A percentile compares a stretch with the other conserved stretches of the same genome.
phyloP scores from a whole-genome alignment of 35 echinoderm and acorn worm species.

The Acanthaster planci region DNA sequence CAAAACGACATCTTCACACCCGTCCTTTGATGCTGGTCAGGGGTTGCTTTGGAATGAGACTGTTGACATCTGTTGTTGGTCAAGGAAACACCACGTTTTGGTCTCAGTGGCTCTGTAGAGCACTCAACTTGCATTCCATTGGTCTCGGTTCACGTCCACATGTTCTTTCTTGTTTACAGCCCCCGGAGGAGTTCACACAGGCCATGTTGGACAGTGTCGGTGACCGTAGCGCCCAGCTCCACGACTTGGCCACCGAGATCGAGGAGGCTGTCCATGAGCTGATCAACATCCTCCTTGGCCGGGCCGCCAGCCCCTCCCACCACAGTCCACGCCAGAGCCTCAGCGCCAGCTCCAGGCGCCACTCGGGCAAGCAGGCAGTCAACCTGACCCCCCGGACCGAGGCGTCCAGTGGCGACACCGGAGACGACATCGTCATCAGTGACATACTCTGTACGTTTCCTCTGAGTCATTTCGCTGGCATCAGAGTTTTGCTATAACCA shows the following conservation, averaged over 20 bases:
- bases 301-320: constrained; percentile 32
- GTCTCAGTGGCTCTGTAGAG: neutral
- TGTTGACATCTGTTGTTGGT: neutral
- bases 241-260: constrained; percentile 64
- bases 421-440: constrained; percentile 62
- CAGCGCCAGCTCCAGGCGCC: constrained; percentile 66
- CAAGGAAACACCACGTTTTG: neutral
- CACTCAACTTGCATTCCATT: no score
- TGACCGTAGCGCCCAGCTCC: constrained; percentile 46
- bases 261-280: constrained; percentile 76
- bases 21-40: no score
- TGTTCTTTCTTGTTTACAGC: constrained; percentile 31
- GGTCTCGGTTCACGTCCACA: no score
- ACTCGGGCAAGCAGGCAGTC: constrained; percentile 33
- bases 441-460: constrained; percentile 76
- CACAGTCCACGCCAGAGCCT: constrained; percentile 33
- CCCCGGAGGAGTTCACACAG: constrained; percentile 67
- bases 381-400: constrained; percentile 58
- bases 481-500: neutral
- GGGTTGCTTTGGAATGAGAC: no score
- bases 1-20: no score
- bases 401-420: constrained; percentile 49
- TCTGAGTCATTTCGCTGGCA: neutral
- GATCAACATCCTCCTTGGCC: constrained; percentile 69
- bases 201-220: constrained; percentile 58